Evolutionary conservation across 2,113 vertebrate genomes (phyloP).

Genomic region (Amphiprion percula): DNA sequence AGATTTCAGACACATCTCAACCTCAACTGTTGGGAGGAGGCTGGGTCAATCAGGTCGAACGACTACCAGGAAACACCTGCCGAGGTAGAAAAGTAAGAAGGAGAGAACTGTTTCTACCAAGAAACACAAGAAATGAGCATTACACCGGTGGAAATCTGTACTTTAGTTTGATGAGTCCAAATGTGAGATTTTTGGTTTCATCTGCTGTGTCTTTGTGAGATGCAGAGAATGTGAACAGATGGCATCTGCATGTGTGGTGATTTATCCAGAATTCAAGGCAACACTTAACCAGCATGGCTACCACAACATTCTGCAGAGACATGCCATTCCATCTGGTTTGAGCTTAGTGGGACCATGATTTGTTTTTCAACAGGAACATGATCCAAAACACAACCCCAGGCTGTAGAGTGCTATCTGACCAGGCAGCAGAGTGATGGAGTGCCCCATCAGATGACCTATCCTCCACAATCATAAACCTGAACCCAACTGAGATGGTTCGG

Average conservation of each 20-base stretch:
- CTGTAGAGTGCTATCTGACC: background rate
- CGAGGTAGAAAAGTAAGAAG: background rate
- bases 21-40: background rate
- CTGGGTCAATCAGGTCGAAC: background rate
- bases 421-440: background rate
- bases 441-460: background rate
- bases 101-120: background rate
- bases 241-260: background rate
- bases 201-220: background rate
- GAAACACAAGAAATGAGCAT: background rate
- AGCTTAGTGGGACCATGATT: too few species aligned
- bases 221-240: background rate
- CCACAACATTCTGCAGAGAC: too few species aligned
- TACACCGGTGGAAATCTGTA: background rate
- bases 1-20: background rate
- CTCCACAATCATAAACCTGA: background rate
- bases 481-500: background rate
- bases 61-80: background rate
- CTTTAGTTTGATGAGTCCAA: background rate
- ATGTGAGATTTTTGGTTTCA: background rate
- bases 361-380: background rate
- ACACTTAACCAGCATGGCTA: too few species aligned
- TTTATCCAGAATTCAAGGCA: too few species aligned
- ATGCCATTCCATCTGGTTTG: too few species aligned
- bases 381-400: background rate